Base-by-base conservation (phyloP, 1,140 invertebrate genomes). In the Homalodisca vitripennis region DNA sequence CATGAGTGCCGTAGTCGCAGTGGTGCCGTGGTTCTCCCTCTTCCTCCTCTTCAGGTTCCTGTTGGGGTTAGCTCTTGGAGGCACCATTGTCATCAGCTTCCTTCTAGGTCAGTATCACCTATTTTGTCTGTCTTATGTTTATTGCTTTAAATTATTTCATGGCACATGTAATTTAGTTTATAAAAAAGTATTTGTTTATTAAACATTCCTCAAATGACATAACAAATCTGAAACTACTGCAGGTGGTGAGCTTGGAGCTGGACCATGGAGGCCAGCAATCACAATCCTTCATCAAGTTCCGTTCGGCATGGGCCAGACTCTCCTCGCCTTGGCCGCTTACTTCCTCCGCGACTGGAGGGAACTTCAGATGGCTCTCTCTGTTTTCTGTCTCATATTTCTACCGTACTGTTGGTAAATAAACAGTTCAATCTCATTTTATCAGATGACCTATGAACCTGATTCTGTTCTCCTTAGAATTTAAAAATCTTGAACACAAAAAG, bases 1-100 rank as follows among this genome's bases (percentile, higher is more conserved):
- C 27, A 30, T 66, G 32, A 26, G 6, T 84, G 86, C 31, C 75
- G 82, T 24, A 77, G 84, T 0, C 86, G n/a, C n/a, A n/a, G n/a
- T n/a, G n/a, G n/a, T n/a, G n/a, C 86, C 1, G 87, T 88, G 3
- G 85, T 87, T 69, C 86, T 85, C 0, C 85, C 87, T 0, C 65
- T 93, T 92, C 75, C 80, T 89, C 1, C 6, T 88, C 0, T 82
- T 90, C 3, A 83, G 91, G 66, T 92, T 92, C 73, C 75, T 92
- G 20, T 81, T 87, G 0, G 90, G 86, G 1, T 75, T 89, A 14
- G 87, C 89, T 13, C 90, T 88, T 20, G 86, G 86, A 66, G 86
- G 86, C 1, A 86, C 84, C 0, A 87, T 88, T 84, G 80, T 88
- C 14, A 81, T 82, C 26, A 85, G 86, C 41, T 89, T 91, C 73